Evolutionary conservation across 2,797 vertebrate genomes (phyloP).

Genomic region (Esox masquinongy): DNA sequence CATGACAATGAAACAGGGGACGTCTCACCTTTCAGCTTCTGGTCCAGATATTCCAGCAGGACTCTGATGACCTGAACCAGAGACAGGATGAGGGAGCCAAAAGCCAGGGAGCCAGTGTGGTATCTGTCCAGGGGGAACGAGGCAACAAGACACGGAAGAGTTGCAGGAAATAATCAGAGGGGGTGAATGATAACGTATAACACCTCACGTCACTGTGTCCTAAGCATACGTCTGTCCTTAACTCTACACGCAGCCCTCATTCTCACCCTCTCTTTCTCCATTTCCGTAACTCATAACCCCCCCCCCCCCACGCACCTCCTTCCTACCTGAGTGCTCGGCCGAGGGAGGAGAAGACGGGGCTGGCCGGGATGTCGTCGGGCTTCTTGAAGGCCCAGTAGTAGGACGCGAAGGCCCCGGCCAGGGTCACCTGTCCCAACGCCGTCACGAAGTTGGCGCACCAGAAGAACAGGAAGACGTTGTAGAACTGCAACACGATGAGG

Average conservation of each 20-base stretch:
- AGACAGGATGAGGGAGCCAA: conserved; percentile 90
- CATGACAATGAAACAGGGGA: neutral
- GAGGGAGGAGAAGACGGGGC: conserved; percentile 87
- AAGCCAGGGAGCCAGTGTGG: conserved; percentile 93
- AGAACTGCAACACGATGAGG: conserved; percentile 89
- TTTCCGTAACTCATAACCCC: neutral
- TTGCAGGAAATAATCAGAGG: no score
- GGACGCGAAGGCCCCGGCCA: conserved; percentile 93
- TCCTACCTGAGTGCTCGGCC: conserved; percentile 87
- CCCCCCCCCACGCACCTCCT: conserved; percentile 10
- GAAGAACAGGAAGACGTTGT: conserved; percentile 96
- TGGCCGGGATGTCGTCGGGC: conserved; percentile 86
- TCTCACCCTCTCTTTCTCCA: no score
- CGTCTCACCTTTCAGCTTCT: conserved; percentile 87
- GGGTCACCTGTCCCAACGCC: conserved; percentile 92
- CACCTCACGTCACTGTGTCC: neutral
- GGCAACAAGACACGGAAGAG: neutral
- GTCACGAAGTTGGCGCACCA: conserved; percentile 94
- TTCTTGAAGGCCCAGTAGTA: conserved; percentile 98
- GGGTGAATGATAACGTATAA: no score
- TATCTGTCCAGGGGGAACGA: conserved; percentile 76
- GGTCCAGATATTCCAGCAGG: conserved; percentile 90
- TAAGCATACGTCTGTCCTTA: neutral
- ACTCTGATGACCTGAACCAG: conserved; percentile 90
- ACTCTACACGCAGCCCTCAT: neutral